These are phyloP conservation scores for Perodicticus potto DNA, from an alignment of 2,797 vertebrate genomes.

Conservation along the genomic window DNA sequence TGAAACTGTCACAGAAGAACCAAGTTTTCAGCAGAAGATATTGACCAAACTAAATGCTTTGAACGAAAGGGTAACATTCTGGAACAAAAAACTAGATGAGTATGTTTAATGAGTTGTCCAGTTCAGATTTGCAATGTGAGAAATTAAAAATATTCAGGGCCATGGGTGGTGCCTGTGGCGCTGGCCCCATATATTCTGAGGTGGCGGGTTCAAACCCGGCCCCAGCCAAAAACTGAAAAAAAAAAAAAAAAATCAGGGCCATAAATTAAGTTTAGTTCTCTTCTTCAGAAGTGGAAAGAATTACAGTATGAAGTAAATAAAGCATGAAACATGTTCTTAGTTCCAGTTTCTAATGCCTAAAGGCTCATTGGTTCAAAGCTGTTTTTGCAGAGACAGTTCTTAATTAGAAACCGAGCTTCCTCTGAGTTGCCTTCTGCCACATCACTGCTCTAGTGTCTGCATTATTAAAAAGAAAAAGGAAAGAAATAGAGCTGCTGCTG, in stretches of 20 bases:
- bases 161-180: not conserved
- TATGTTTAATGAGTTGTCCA: conserved; percentile 82
- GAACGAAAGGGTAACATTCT: conserved; percentile 88
- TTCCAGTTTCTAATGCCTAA: not conserved
- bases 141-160: not conserved
- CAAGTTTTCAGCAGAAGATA: conserved; percentile 85
- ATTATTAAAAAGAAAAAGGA: not conserved
- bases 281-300: conserved; percentile 10
- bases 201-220: no score
- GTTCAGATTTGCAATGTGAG: conserved; percentile 34
- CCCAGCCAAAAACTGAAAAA: no score
- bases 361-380: not conserved
- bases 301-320: conserved; percentile 33
- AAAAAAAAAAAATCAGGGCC: no score
- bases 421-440: not conserved
- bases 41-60: conserved; percentile 88
- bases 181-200: no score
- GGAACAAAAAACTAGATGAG: conserved; percentile 90
- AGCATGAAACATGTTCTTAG: not conserved
- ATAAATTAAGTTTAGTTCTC: conserved; percentile 2
- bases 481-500: not conserved
- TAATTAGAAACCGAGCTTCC: not conserved
- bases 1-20: conserved; percentile 75
- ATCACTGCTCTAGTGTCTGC: not conserved
- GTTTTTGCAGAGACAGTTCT: not conserved